These are phyloP conservation scores for Lutjanus campechanus DNA, from an alignment of 2,797 vertebrate species.

Conservation along the genomic window DNA sequence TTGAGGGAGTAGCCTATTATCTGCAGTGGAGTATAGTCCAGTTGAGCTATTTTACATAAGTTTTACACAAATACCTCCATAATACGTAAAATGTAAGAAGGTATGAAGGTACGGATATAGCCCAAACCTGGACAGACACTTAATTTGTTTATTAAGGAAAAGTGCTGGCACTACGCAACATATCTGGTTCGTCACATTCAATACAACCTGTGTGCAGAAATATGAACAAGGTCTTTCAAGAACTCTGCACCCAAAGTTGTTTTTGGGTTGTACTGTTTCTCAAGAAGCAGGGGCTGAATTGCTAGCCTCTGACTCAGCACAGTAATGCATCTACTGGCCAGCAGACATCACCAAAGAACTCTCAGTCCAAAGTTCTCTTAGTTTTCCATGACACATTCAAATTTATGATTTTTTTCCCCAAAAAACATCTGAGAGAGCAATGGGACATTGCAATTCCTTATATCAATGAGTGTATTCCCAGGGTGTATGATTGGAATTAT, in stretches of 20 bases:
- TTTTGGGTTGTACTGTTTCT: neutral
- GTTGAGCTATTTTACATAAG: too few species aligned
- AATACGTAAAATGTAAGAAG: too few species aligned
- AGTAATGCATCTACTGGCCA: neutral
- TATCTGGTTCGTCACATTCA: neutral
- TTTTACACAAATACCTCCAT: too few species aligned
- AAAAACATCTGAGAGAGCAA: neutral
- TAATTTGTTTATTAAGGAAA: neutral
- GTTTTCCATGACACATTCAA: slow-evolving; percentile 13
- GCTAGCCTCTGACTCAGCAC: slow-evolving; percentile 15
- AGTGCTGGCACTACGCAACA: neutral
- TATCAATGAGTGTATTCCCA: neutral
- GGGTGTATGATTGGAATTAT: neutral
- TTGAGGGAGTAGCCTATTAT: too few species aligned
- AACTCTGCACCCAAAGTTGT: neutral
- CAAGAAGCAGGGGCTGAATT: slow-evolving; percentile 9
- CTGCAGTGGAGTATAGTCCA: too few species aligned
- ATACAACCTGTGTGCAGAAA: neutral
- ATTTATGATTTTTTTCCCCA: neutral
- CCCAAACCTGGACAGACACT: neutral
- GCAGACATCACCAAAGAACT: neutral
- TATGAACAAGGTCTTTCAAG: neutral
- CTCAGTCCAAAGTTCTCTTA: neutral
- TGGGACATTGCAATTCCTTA: neutral
- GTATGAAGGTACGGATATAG: too few species aligned